Percentiles rank a stretch among this genome's conserved stretches.
phyloP scores from a whole-genome alignment of 2,797 vertebrate genomes.

The Siniperca scherzeri region DNA sequence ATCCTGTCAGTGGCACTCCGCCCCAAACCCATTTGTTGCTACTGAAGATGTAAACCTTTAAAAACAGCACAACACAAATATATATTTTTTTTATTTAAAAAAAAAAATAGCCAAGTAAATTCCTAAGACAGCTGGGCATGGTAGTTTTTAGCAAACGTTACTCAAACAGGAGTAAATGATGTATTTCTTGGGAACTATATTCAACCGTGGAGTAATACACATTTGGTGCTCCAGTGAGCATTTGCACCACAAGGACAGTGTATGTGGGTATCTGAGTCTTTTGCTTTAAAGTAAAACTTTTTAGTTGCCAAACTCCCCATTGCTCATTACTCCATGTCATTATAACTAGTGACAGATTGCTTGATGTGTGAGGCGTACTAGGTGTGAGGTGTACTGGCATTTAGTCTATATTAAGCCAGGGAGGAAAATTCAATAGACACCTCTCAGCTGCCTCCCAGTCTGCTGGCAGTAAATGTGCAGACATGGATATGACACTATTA shows the following conservation, averaged over 20 bases:
- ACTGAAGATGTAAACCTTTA: neutral
- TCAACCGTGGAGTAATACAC: neutral
- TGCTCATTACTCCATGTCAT: neutral
- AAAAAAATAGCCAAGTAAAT: neutral
- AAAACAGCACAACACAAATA: neutral
- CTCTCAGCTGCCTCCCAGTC: constrained; percentile 17
- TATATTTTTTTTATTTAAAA: neutral
- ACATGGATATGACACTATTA: constrained; percentile 55
- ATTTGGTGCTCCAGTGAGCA: neutral
- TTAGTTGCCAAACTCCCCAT: neutral
- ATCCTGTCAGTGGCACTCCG: neutral
- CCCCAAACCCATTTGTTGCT: too few species aligned
- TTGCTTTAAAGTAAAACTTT: neutral
- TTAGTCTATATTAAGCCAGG: constrained; percentile 24
- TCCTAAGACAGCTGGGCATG: neutral
- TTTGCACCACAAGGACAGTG: neutral
- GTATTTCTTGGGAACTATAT: neutral
- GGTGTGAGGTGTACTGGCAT: constrained; percentile 18
- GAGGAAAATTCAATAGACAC: constrained; percentile 49
- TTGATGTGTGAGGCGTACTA: neutral
- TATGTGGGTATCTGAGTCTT: neutral
- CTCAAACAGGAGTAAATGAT: neutral
- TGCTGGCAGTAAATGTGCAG: constrained; percentile 43
- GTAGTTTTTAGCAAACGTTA: neutral
- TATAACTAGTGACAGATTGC: constrained; percentile 3